These are phyloP conservation scores for Myopa tessellatipennis DNA, from an alignment of 2,888 invertebrate genomes.

Conservation along the genomic window DNA sequence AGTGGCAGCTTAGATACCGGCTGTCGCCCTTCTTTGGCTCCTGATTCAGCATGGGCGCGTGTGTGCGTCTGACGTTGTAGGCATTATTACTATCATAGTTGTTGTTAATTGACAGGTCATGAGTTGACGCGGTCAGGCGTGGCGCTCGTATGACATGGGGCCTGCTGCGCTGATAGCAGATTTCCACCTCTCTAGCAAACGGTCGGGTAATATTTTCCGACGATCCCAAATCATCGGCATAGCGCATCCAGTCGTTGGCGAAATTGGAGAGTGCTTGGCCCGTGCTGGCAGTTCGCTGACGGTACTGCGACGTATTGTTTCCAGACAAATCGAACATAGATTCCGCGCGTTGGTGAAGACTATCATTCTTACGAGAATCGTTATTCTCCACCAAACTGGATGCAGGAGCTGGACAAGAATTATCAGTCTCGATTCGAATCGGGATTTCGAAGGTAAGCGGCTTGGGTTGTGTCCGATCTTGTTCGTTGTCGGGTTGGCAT, in stretches of 20 bases:
- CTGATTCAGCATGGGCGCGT: constrained; percentile 60
- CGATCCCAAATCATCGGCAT: constrained; percentile 67
- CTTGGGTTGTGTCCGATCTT: background rate
- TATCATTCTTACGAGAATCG: constrained; percentile 31
- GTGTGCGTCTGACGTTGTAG: constrained; percentile 56
- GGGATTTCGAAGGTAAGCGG: constrained; percentile 50
- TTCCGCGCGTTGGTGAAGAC: constrained; percentile 57
- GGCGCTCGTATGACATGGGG: constrained; percentile 63
- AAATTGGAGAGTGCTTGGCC: constrained; percentile 38
- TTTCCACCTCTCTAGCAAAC: constrained; percentile 65
- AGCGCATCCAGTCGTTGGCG: constrained; percentile 70
- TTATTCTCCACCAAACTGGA: constrained; percentile 37
- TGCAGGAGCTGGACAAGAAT: background rate
- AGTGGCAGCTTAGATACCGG: constrained; percentile 62
- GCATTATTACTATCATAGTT: constrained; percentile 59
- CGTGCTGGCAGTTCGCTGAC: constrained; percentile 42
- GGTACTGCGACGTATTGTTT: constrained; percentile 19
- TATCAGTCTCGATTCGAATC: constrained; percentile 46
- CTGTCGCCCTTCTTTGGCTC: constrained; percentile 57
- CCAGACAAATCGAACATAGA: constrained; percentile 62
- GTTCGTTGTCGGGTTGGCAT: background rate
- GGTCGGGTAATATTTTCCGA: constrained; percentile 66
- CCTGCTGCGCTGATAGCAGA: constrained; percentile 60
- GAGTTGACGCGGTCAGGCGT: constrained; percentile 61
- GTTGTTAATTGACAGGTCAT: constrained; percentile 57